Evolutionary conservation across 2,113 vertebrate genomes (phyloP).

Genomic region (Orycteropus afer): DNA sequence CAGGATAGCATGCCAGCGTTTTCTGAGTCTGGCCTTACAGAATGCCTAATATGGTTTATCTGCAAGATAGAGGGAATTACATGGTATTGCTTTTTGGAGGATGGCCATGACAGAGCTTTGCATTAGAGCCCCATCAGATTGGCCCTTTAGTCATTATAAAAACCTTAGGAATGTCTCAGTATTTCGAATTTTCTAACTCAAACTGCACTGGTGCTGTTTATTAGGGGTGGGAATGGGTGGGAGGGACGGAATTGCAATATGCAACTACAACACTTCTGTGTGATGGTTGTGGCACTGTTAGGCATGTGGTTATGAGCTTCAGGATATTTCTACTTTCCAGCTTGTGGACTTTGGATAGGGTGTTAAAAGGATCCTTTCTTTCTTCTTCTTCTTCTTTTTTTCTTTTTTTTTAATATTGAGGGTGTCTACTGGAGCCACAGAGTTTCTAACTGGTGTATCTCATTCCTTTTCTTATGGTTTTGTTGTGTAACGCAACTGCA

Average conservation of each 20-base stretch:
- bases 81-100: slow-evolving; percentile 60
- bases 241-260: slow-evolving; percentile 76
- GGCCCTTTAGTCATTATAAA: slow-evolving; percentile 81
- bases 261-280: slow-evolving; percentile 81
- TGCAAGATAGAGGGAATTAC: slow-evolving; percentile 75
- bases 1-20: slow-evolving; percentile 78
- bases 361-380: slow-evolving; percentile 20
- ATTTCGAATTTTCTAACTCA: slow-evolving; percentile 81
- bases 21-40: slow-evolving; percentile 86
- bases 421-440: slow-evolving; percentile 75
- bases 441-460: slow-evolving; percentile 81
- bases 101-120: slow-evolving; percentile 63
- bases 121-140: slow-evolving; percentile 71
- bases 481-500: slow-evolving; percentile 82
- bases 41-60: slow-evolving; percentile 81
- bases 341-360: slow-evolving; percentile 81
- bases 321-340: slow-evolving; percentile 77
- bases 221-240: slow-evolving; percentile 80
- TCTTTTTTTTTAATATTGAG: slow-evolving; percentile 46
- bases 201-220: slow-evolving; percentile 83
- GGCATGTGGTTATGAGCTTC: slow-evolving; percentile 77
- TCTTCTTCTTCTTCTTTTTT: neutral
- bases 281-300: slow-evolving; percentile 75
- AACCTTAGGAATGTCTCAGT: slow-evolving; percentile 84
- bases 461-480: slow-evolving; percentile 80